Base-by-base conservation (phyloP, 2,888 invertebrate genomes). In the Andrena praecox region DNA sequence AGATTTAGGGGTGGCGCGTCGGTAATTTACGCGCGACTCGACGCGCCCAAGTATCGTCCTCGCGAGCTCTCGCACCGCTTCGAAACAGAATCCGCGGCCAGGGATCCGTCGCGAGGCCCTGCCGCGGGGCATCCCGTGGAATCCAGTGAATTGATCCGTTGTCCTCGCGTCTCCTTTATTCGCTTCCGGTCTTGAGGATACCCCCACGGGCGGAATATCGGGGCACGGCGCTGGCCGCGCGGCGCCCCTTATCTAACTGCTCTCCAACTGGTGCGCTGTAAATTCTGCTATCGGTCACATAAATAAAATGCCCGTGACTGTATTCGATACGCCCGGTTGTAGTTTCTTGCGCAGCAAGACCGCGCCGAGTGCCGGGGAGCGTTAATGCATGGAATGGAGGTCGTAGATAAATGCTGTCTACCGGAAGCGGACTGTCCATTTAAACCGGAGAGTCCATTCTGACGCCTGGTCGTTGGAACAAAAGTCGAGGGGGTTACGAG, bases 141-240 rank as follows among this genome's bases (percentile, higher is more conserved):
- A 80, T 80, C 70, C 80, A 86, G 27, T 16, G 72, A 60, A 72
- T 72, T 60, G 66, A 52, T 52, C 6, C 77, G 63, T 56, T 62
- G 63, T 72, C 72, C 77, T 66, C 20, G 54, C 48, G 64, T 16
- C 67, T 66, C 52, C 52, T 64, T 71, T n/a, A 5, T 54, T 54
- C 63, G 59, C 70, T 70, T 70, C 70, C 70, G 70, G 70, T 70
- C 59, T 60, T 70, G 12, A 42, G 12, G 63, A 63, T 63, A 63
- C 24, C 63, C 12, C 35, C 31, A 27, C 24, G n/a, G 27, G 63
- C 42, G 63, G 7, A 59, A 31, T 70, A 60, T 60, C 59, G 29
- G 16, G 35, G n/a, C n/a, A 29, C 33, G 62, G n/a, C 29, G 31
- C 62, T 60, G 10, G 48, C 31, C 24, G 6, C 48, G 42, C 12